Evolutionary conservation across 2,888 invertebrate genomes (phyloP), one percentile per base, ranked within the genome.

Genomic region (Apocheima hispidaria): DNA sequence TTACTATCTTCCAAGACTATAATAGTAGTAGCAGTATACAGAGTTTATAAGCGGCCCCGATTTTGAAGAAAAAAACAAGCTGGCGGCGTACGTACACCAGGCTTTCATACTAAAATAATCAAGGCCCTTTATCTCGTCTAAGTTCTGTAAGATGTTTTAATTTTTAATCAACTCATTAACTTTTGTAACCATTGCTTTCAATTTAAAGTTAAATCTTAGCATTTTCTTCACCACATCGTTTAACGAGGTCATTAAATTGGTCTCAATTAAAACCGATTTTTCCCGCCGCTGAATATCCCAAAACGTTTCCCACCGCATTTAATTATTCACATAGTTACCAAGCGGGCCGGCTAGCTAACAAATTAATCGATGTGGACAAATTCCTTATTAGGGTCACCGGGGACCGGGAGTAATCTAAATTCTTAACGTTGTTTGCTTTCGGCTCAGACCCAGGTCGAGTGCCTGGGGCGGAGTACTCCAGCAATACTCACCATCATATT

Each of bases 341-440:
- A 48, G 46, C 48, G 36, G 43, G 30, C 33, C 35, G 18, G 49
- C 54, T 57, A 53, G 61, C 68, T 72, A 71, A 75, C 74, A 69
- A 76, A 78, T 81, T 78, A 77, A 78, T 78, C 75, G 77, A 75
- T 75, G 74, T 75, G 78, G 77, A 75, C 80, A 74, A 77, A 79
- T 78, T 73, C 72, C 76, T 70, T 71, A 68, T 69, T 68, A 70
- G 64, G 70, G 70, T 70, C 70, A 68, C 66, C 51, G 60, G 60
- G 55, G 48, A 57, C 59, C 55, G 65, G 58, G 65, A 66, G 68
- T 68, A 69, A 72, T 72, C 68, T 72, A 72, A 72, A 72, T 72
- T 70, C 72, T 72, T 72, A 70, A 72, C 69, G 68, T 68, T 69
- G 69, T 72, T 72, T 70, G 68, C 65, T 58, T 57, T 63, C 41